phyloP scores from a whole-genome alignment of 2,888 invertebrate species.

The Caenorhabditis japonica region DNA sequence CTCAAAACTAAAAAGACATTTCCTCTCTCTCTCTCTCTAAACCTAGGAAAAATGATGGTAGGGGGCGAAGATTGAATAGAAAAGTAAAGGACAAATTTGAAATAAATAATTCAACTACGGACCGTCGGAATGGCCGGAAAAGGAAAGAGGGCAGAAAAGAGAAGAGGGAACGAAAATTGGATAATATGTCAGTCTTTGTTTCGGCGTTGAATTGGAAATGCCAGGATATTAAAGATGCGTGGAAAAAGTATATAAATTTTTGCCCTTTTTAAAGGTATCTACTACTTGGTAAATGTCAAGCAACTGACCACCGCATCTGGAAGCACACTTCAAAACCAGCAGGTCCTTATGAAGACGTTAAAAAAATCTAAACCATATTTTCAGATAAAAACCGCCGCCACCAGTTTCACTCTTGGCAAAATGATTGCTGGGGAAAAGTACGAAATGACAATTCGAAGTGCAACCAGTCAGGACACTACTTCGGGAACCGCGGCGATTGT shows the following conservation, averaged over 20 bases:
- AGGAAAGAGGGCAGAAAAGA: slow-evolving; percentile 1
- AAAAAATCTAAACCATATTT: no score
- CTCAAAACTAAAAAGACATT: no score
- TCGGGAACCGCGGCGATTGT: slow-evolving; percentile 75
- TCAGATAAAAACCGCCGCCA: slow-evolving; percentile 73
- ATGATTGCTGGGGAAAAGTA: slow-evolving; percentile 73
- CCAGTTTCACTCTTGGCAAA: slow-evolving; percentile 69
- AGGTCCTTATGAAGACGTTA: no score
- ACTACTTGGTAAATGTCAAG: slow-evolving; percentile 74
- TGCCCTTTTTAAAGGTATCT: no score
- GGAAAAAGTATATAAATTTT: not conserved
- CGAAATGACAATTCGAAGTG: slow-evolving; percentile 74
- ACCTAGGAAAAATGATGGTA: no score
- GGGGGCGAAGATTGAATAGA: slow-evolving; percentile 17
- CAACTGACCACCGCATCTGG: slow-evolving; percentile 71
- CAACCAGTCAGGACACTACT: slow-evolving; percentile 45
- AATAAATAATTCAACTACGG: slow-evolving; percentile 24
- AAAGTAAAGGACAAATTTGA: slow-evolving; percentile 7
- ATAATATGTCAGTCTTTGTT: slow-evolving; percentile 23
- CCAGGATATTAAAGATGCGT: slow-evolving; percentile 48
- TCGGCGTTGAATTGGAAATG: no score
- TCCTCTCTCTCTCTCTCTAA: no score
- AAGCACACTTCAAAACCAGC: slow-evolving; percentile 66
- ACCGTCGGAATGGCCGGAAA: slow-evolving; percentile 2
- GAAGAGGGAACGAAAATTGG: slow-evolving; percentile 20